Percentiles rank a stretch among this genome's conserved stretches.
These are phyloP conservation scores for Arctia plantaginis DNA, from an alignment of 2,888 invertebrate genomes.

Conservation along the genomic window DNA sequence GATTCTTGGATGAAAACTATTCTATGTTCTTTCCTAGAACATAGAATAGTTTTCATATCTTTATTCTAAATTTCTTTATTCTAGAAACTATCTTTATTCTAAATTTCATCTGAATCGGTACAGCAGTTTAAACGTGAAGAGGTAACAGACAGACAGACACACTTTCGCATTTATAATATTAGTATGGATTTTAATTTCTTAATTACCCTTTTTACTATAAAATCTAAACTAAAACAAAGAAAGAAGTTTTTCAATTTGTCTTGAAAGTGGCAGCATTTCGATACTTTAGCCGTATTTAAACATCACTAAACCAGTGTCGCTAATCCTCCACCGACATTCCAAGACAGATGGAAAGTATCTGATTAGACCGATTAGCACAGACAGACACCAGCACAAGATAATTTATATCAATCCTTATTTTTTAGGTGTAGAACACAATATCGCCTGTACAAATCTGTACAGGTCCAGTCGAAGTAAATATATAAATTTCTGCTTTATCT, in stretches of 20 bases:
- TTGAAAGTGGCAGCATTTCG: not conserved
- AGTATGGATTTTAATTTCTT: too few species aligned
- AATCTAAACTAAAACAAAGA: too few species aligned
- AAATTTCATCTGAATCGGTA: too few species aligned
- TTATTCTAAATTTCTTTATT: too few species aligned
- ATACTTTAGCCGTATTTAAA: not conserved
- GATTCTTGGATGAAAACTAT: too few species aligned
- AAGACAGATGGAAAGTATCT: slow-evolving; percentile 57
- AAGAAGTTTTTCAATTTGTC: not conserved
- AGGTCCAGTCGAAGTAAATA: not conserved
- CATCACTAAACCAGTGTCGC: slow-evolving; percentile 37
- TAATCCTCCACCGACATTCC: slow-evolving; percentile 54
- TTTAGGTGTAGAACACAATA: slow-evolving; percentile 23
- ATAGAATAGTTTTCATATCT: too few species aligned
- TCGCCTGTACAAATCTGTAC: slow-evolving; percentile 25
- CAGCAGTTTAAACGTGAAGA: too few species aligned
- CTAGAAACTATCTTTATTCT: too few species aligned
- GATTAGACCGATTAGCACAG: slow-evolving; percentile 59
- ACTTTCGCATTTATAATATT: too few species aligned
- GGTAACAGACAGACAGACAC: too few species aligned
- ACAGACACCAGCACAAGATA: slow-evolving; percentile 24
- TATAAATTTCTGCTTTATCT: slow-evolving; percentile 19
- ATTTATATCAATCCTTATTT: slow-evolving; percentile 31
- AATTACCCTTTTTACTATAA: too few species aligned
- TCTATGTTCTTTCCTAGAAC: too few species aligned